phyloP scores from a whole-genome alignment of 2,797 vertebrate species.

The Parauchenoglanis ngamensis region DNA sequence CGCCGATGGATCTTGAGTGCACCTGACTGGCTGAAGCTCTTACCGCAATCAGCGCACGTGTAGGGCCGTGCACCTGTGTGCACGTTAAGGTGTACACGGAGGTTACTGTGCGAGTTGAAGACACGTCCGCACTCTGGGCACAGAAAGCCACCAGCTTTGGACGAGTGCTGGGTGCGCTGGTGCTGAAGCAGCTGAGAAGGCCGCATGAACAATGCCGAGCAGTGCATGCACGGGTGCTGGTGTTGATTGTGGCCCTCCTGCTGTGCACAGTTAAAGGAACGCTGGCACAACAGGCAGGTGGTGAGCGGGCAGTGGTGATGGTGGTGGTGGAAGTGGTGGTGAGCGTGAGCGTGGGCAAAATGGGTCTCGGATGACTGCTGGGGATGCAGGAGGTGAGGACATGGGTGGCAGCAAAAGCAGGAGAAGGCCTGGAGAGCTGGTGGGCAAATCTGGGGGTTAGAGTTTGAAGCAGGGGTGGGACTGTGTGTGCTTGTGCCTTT shows the following conservation, averaged over 20 bases:
- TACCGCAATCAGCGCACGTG: constrained; percentile 76
- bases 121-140: constrained; percentile 77
- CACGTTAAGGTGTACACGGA: constrained; percentile 81
- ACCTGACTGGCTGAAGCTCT: constrained; percentile 81
- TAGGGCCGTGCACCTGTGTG: constrained; percentile 80
- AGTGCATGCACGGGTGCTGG: constrained; percentile 79
- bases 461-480: constrained; percentile 43
- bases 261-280: constrained; percentile 68
- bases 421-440: constrained; percentile 68
- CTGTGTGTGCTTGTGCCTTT: constrained; percentile 55
- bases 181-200: constrained; percentile 81
- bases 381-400: constrained; percentile 61
- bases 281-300: constrained; percentile 69
- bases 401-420: constrained; percentile 73
- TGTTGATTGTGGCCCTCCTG: constrained; percentile 62
- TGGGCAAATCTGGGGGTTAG: constrained; percentile 46
- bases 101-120: constrained; percentile 82
- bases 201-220: constrained; percentile 72
- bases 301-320: constrained; percentile 74
- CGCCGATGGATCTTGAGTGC: constrained; percentile 80
- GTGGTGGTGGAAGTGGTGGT: constrained; percentile 72
- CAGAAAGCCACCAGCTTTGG: constrained; percentile 73
- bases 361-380: constrained; percentile 61
- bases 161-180: constrained; percentile 75
- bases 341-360: constrained; percentile 60